Percentiles rank a stretch among this genome's conserved stretches.
These are phyloP conservation scores for Cepaea nemoralis DNA, from an alignment of 1,140 invertebrate genomes.

Conservation along the genomic window DNA sequence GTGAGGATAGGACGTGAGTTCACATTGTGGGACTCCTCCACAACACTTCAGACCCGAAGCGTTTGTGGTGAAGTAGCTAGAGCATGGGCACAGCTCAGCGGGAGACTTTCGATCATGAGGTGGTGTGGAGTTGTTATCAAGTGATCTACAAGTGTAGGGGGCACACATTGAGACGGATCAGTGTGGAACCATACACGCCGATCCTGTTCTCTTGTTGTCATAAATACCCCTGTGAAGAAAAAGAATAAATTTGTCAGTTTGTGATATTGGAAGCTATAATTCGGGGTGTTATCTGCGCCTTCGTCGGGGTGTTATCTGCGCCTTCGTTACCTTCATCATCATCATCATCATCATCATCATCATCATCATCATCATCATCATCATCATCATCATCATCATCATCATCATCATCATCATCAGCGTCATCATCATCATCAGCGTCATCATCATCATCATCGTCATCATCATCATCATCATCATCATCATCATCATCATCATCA, in stretches of 20 bases:
- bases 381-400: slow-evolving; percentile 10
- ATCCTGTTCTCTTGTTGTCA: background rate
- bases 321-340: no score
- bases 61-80: background rate
- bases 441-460: no score
- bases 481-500: no score
- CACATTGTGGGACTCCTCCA: background rate
- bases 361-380: slow-evolving; percentile 14
- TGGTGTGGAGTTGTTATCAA: background rate
- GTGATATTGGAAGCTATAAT: no score
- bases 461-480: no score
- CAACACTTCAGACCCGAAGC: background rate
- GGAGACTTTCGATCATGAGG: background rate
- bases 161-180: slow-evolving; percentile 12
- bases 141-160: background rate
- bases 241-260: background rate
- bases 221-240: background rate
- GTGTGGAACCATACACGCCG: background rate
- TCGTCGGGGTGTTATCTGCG: no score
- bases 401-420: slow-evolving; percentile 16
- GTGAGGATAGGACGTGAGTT: background rate
- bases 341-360: no score
- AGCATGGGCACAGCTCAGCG: background rate
- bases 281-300: no score
- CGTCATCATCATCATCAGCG: slow-evolving; percentile 15